phyloP scores from a whole-genome alignment of 2,113 vertebrate genomes.

The Hypocryptadius cinnamomeus region DNA sequence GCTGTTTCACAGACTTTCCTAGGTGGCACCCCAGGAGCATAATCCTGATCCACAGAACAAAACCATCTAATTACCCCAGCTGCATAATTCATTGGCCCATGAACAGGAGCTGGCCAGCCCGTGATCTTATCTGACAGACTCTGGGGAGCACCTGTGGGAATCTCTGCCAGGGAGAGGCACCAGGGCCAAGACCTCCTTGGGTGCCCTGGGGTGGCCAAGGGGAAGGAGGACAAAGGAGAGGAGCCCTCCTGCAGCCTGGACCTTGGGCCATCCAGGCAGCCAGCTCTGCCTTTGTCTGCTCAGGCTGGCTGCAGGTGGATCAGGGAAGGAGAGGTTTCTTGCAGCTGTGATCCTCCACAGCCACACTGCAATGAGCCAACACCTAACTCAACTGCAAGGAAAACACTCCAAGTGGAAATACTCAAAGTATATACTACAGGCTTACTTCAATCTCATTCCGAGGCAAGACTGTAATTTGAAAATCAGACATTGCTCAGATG shows the following conservation, averaged over 20 bases:
- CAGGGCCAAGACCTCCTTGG: neutral
- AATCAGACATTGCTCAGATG: neutral
- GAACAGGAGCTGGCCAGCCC: neutral
- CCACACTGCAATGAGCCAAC: neutral
- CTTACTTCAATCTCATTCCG: neutral
- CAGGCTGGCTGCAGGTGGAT: neutral
- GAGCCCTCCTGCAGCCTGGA: neutral
- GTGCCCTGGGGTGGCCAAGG: fast-evolving
- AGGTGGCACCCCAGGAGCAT: neutral
- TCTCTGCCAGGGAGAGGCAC: neutral
- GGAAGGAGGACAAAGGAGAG: neutral
- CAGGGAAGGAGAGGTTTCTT: neutral
- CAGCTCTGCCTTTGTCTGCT: neutral
- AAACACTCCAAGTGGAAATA: neutral
- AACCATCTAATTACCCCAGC: constrained; percentile 26
- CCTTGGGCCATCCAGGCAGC: neutral
- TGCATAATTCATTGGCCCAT: constrained; percentile 18
- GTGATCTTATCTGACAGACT: constrained; percentile 12
- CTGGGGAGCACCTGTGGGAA: neutral
- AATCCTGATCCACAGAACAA: constrained; percentile 30
- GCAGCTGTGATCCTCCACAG: neutral
- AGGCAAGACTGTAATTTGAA: neutral
- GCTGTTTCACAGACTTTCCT: constrained; percentile 7
- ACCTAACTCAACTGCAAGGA: neutral
- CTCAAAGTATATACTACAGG: neutral